Base-by-base conservation (phyloP, 2,888 invertebrate genomes). In the Diabrotica balteata region DNA sequence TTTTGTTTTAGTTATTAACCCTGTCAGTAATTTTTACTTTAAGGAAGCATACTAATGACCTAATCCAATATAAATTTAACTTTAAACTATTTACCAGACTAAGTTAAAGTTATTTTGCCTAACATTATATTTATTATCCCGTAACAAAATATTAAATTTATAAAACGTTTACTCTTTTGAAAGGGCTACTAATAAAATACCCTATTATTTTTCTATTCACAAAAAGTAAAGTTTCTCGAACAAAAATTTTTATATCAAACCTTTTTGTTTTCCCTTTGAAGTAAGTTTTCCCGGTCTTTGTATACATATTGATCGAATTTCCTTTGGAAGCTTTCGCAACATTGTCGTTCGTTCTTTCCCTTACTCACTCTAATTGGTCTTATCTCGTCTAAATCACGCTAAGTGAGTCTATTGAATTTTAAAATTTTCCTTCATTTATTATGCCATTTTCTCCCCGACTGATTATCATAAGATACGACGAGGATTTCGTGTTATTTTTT, bases 321-420 rank as follows among this genome's bases (percentile, higher is more conserved):
- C 45, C 17, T 45, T 57, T 44, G 55, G 45, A 54, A 62, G 59
- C 62, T 58, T 64, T 61, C 17, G 60, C 10, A 59, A 68, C 60
- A 63, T 66, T 70, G 58, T 70, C 55, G 55, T 47, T 68, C 59
- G 45, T 63, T 68, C 59, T 63, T 61, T 32, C 32, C 32, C 32
- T 61, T 61, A 63, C 60, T 58, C 55, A 52, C 51, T 62, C 68
- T 70, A 70, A 70, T 70, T 70, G 68, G 70, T 59, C 60, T 66
- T 63, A 68, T 70, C 66, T 66, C 52, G 61, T 65, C 58, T 63
- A 68, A 70, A 68, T 68, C 63, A 68, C 63, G 63, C 59, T 59
- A 68, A 70, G 67, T 68, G 49, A 68, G 66, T 70, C 65, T 70
- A 68, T 70, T 70, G 68, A 70, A 70, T 70, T 63, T 68, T 61